phyloP scores from a whole-genome alignment of 2,888 invertebrate species.

The Masnerella sp. region DNA sequence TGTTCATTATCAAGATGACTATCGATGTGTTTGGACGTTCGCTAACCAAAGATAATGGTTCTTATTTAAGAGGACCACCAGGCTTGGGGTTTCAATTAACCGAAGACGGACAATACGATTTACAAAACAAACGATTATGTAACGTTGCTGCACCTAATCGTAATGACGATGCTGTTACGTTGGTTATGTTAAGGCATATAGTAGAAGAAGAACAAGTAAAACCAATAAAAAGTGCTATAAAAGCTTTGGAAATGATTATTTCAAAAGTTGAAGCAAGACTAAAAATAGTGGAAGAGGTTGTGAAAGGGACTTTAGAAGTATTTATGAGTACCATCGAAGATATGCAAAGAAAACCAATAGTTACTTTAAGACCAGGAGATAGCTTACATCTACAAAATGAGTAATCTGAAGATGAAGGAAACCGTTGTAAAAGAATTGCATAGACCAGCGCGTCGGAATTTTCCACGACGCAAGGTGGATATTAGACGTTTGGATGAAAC shows the following conservation, averaged over 20 bases:
- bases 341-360: not conserved
- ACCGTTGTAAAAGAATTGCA: slow-evolving; percentile 70
- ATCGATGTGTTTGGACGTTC: slow-evolving; percentile 21
- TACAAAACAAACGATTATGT: slow-evolving; percentile 10
- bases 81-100: slow-evolving; percentile 11
- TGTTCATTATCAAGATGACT: slow-evolving; percentile 11
- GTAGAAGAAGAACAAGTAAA: not conserved
- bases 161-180: slow-evolving; percentile 8
- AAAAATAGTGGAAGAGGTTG: slow-evolving; percentile 1
- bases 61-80: slow-evolving; percentile 7
- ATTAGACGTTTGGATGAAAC: slow-evolving; percentile 68
- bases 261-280: not conserved
- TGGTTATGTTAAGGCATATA: not conserved
- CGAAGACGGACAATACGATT: slow-evolving; percentile 4
- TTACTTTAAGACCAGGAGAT: slow-evolving; percentile 11
- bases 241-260: not conserved
- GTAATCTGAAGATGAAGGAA: not conserved
- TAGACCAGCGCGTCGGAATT: slow-evolving; percentile 72
- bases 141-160: not conserved
- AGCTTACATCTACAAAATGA: too few species aligned
- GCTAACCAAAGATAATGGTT: not conserved
- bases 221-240: not conserved
- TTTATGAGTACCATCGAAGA: not conserved
- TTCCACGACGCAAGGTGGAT: slow-evolving; percentile 68
- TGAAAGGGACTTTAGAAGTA: not conserved